Base-by-base conservation (phyloP, 2,888 invertebrate genomes). In the Agrotis segetum region DNA sequence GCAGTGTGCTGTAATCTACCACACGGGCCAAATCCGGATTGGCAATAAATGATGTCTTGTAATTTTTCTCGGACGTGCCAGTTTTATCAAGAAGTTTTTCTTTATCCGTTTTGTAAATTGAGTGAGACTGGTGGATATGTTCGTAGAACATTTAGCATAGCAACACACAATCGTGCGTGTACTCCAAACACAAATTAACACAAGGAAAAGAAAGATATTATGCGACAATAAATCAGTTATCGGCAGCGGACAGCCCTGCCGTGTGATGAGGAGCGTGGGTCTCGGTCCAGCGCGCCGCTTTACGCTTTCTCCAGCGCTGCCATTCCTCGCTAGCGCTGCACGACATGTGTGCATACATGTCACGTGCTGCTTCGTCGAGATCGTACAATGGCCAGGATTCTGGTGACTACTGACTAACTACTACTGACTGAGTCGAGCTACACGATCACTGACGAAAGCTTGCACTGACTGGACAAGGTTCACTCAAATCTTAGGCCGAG, bases 231-330 rank as follows among this genome's bases (percentile, higher is more conserved):
- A 59, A 63, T 70, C 44, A 56, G 11, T 3, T 44, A 64, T 69
- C 55, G 73, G 53, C 55, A 58, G n/a, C 59, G 13, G 81, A 40
- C 87, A 89, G 62, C 90, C 90, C 89, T 89, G 82, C 24, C 59
- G 29, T 67, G 74, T 76, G 85, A 83, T 82, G 82, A 79, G 67
- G 87, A 83, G 87, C 86, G 88, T 87, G 89, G 72, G 90, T 90
- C 84, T 80, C 92, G 93, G 89, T 93, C 93, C 92, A 89, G 89
- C 88, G 89, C 72, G 47, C 88, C 75, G 80, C 90, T 89, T 87
- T 89, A 89, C 93, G 93, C 93, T 94, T 93, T 94, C 93, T 91
- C 91, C 85, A 82, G 85, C 77, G 88, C 89, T 88, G 80, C 88
- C 89, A 90, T 90, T 90, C 90, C 89, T 87, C 85, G 74, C 71